phyloP scores from a whole-genome alignment of 2,888 invertebrate genomes.

The Nowickia ferox region DNA sequence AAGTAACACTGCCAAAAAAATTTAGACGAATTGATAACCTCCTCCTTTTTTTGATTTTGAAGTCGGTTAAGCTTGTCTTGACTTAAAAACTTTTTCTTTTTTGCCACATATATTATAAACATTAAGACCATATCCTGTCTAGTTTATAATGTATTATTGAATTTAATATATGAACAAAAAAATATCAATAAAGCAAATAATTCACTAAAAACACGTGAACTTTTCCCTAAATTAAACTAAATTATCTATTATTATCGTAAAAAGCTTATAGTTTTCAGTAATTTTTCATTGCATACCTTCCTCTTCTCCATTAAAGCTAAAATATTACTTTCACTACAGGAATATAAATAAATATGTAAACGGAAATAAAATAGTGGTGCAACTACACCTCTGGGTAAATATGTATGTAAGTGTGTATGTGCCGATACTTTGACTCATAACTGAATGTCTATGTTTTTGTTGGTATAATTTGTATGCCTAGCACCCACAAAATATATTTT shows the following conservation, averaged over 20 bases:
- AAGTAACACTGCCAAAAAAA: too few species aligned
- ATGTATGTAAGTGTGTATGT: background rate
- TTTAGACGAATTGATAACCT: too few species aligned
- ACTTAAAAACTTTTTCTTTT: too few species aligned
- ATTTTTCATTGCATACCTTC: conserved; percentile 21
- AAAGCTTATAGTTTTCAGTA: background rate
- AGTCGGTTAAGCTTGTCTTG: too few species aligned
- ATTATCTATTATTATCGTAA: background rate
- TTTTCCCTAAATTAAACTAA: background rate
- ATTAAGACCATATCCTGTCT: too few species aligned
- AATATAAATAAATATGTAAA: conserved; percentile 30
- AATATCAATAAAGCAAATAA: background rate
- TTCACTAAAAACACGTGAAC: too few species aligned
- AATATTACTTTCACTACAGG: conserved; percentile 33
- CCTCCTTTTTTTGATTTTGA: too few species aligned
- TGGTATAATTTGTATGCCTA: conserved; percentile 1
- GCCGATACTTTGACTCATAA: background rate
- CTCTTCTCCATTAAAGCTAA: background rate
- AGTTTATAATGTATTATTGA: too few species aligned
- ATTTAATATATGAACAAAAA: too few species aligned
- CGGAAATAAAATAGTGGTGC: conserved; percentile 36
- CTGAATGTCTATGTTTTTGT: background rate
- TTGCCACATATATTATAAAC: too few species aligned
- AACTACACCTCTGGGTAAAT: conserved; percentile 13
- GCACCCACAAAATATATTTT: conserved; percentile 22